Conservation (phyloP, 2,797 vertebrate genomes). For the Semotilus atromaculatus region DNA sequence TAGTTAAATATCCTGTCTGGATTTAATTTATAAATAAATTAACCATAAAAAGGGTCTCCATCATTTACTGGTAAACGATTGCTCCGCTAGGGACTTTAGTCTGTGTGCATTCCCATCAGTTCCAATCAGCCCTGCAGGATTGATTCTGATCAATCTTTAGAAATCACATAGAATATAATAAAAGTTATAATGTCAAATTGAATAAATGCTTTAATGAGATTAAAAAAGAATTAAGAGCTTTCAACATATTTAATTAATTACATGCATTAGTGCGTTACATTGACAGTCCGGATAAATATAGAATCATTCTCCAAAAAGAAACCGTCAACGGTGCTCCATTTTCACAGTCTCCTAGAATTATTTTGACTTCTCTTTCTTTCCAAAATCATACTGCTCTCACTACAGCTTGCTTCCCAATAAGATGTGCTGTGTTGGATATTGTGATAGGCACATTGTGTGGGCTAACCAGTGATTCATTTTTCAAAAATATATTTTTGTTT, state of each 20-base stretch:
- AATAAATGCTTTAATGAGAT: background rate
- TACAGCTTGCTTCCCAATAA: slow-evolving; percentile 6
- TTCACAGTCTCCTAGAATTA: slow-evolving; percentile 3
- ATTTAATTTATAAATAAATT: slow-evolving; percentile 11
- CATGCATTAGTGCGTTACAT: background rate
- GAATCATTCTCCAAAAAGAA: background rate
- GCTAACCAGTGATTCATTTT: slow-evolving; percentile 16
- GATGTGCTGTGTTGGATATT: slow-evolving; percentile 1
- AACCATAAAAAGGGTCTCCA: background rate
- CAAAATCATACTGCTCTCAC: background rate
- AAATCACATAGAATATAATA: slow-evolving; percentile 11
- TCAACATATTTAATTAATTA: background rate
- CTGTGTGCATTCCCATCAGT: background rate
- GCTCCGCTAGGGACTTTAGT: background rate
- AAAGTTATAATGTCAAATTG: slow-evolving; percentile 15
- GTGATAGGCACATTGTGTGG: slow-evolving; percentile 2
- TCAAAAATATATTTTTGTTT: slow-evolving; percentile 15
- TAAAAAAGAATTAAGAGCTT: background rate
- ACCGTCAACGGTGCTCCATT: background rate
- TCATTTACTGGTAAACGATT: background rate
- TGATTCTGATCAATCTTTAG: slow-evolving; percentile 8
- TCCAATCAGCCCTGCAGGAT: background rate
- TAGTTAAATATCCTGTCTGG: background rate
- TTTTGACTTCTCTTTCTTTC: slow-evolving; percentile 22
- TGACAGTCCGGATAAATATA: background rate